phyloP scores from a whole-genome alignment of 1,140 invertebrate species.

The Wiebesia pumilae region DNA sequence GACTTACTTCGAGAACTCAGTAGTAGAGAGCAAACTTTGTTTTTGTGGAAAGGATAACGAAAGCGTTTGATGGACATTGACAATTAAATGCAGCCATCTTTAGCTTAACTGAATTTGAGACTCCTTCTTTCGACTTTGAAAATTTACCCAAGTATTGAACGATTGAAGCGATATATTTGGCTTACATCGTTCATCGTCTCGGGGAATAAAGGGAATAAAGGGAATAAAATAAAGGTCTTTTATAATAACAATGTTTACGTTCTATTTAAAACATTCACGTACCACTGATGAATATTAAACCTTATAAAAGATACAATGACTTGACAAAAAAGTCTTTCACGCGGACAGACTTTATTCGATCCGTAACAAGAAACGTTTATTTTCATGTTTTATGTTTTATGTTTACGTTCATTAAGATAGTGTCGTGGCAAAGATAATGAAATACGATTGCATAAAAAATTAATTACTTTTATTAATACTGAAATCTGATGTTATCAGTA shows the following conservation, averaged over 20 bases:
- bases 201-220: too few relatives aligned
- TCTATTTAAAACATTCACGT: too few relatives aligned
- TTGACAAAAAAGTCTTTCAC: neutral
- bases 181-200: too few relatives aligned
- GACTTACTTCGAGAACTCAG: constrained; percentile 22
- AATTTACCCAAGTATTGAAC: neutral
- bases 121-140: neutral
- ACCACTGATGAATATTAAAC: too few relatives aligned
- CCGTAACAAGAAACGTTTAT: neutral
- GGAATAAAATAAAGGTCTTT: too few relatives aligned
- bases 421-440: neutral
- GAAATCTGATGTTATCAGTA: neutral
- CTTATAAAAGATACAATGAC: neutral
- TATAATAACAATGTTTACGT: too few relatives aligned
- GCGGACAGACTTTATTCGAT: neutral
- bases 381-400: too few relatives aligned
- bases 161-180: too few relatives aligned
- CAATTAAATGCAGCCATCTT: neutral
- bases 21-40: neutral
- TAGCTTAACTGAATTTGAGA: neutral
- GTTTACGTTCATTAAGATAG: neutral
- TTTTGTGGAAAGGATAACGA: neutral
- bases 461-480: neutral
- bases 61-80: neutral
- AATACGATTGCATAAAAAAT: neutral